phyloP scores from a whole-genome alignment of 2,113 vertebrate species.

The Empidonax traillii region DNA sequence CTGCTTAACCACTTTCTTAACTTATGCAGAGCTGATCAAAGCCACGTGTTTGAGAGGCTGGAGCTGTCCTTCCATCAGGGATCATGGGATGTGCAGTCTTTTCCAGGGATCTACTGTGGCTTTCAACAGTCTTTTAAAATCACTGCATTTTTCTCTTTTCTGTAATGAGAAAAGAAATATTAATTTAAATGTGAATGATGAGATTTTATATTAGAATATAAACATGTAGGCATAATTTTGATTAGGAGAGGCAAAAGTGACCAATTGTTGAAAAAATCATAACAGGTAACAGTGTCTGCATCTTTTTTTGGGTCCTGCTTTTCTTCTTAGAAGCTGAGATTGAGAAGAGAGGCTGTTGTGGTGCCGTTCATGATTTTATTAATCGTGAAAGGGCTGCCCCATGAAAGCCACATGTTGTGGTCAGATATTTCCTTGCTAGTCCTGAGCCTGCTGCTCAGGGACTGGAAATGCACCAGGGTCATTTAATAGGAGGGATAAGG shows the following conservation, averaged over 20 bases:
- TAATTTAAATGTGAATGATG: not conserved
- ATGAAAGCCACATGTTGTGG: not conserved
- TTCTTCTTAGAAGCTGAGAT: not conserved
- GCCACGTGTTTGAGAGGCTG: not conserved
- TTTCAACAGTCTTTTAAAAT: not conserved
- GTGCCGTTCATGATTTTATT: not conserved
- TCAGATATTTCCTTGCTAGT: not conserved
- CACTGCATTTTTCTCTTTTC: not conserved
- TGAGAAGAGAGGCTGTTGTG: not conserved
- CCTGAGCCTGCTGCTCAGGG: not conserved
- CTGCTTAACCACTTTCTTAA: not conserved
- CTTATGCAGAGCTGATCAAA: not conserved
- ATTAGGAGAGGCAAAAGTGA: not conserved
- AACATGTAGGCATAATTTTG: not conserved
- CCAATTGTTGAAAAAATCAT: not conserved
- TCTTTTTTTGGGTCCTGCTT: not conserved
- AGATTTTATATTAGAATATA: not conserved
- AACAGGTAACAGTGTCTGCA: not conserved
- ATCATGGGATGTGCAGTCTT: not conserved
- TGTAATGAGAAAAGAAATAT: not conserved
- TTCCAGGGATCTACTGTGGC: not conserved
- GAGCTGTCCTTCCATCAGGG: not conserved
- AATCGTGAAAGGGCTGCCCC: not conserved
- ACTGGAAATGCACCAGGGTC: not conserved
- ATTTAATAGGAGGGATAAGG: not conserved